A percentile compares a stretch with the other conserved stretches of the same genome.
Evolutionary conservation across 2,888 invertebrate genomes (phyloP).

Genomic region (Venusia cambrica): DNA sequence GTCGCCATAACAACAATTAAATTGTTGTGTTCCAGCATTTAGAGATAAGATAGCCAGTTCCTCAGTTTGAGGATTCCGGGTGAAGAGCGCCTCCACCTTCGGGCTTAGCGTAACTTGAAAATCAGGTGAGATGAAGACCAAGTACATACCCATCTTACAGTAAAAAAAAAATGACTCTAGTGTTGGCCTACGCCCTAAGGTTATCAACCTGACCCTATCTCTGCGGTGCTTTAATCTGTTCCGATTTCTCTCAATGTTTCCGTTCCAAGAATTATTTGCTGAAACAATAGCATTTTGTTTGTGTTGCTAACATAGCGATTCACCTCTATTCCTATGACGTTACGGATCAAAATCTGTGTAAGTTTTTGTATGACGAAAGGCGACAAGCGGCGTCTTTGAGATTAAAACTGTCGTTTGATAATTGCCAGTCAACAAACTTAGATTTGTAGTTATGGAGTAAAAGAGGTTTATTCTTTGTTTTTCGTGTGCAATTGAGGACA

Average conservation of each 20-base stretch:
- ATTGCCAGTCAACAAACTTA: constrained; percentile 65
- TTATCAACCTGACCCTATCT: constrained; percentile 50
- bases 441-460: constrained; percentile 64
- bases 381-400: constrained; percentile 68
- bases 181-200: too few species aligned
- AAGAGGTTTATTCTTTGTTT: constrained; percentile 40
- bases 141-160: too few species aligned
- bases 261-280: constrained; percentile 75
- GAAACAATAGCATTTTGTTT: constrained; percentile 71
- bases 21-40: too few species aligned
- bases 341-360: constrained; percentile 37
- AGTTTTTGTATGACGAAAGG: constrained; percentile 50
- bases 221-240: constrained; percentile 56
- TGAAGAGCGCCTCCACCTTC: too few species aligned
- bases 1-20: too few species aligned
- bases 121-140: too few species aligned
- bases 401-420: constrained; percentile 69
- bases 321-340: constrained; percentile 22
- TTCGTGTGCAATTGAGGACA: constrained; percentile 40
- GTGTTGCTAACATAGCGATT: constrained; percentile 40
- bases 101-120: too few species aligned
- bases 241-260: constrained; percentile 72
- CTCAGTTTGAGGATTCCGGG: too few species aligned
- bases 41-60: too few species aligned
- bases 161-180: too few species aligned